Percentiles rank a stretch among this genome's conserved stretches.
Evolutionary conservation across 2,797 vertebrate species (phyloP).

Genomic region (Lepus townsendii): DNA sequence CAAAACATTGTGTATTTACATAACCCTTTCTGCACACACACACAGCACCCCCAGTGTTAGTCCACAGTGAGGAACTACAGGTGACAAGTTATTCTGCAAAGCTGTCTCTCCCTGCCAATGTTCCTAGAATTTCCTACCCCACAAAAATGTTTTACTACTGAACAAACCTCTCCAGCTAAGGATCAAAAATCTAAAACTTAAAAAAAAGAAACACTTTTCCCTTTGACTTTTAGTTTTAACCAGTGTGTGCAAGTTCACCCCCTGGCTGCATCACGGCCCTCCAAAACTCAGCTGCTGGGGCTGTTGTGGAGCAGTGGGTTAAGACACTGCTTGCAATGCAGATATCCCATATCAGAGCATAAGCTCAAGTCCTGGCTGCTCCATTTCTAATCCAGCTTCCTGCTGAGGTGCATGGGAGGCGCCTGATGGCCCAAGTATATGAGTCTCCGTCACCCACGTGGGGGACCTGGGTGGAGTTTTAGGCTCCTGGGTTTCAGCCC

Average conservation of each 20-base stretch:
- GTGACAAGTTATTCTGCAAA: constrained; percentile 26
- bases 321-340: too few species aligned
- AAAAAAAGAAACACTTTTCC: not conserved
- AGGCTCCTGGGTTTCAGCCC: too few species aligned
- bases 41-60: not conserved
- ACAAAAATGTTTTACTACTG: constrained; percentile 23
- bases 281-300: too few species aligned
- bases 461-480: too few species aligned
- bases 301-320: too few species aligned
- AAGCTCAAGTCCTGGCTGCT: too few species aligned
- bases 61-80: not conserved
- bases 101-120: not conserved
- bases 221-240: not conserved
- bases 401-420: too few species aligned
- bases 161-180: not conserved
- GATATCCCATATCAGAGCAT: too few species aligned
- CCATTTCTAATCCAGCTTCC: too few species aligned
- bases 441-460: too few species aligned
- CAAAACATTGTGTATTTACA: constrained; percentile 3
- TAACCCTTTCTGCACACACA: not conserved
- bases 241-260: not conserved
- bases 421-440: too few species aligned
- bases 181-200: not conserved
- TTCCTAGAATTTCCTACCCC: constrained; percentile 34
- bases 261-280: fast-evolving